Conservation (phyloP, 2,888 invertebrate species). For the Agrochola lychnidis region DNA sequence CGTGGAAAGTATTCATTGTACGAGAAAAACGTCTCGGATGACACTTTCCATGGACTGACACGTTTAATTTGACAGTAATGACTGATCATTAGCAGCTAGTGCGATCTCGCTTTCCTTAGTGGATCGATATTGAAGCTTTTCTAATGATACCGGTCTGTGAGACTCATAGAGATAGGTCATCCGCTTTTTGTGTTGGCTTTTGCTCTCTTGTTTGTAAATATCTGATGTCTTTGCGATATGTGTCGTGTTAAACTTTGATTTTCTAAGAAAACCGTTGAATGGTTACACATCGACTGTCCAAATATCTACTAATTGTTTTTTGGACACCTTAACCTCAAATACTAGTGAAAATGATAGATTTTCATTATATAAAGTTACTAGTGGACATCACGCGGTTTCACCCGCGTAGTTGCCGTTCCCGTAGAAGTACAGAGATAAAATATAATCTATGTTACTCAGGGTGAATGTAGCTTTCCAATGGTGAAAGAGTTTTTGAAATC, state of each 20-base stretch:
- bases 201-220: constrained; percentile 9
- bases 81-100: constrained; percentile 52
- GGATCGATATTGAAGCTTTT: constrained; percentile 59
- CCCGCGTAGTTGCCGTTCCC: too few relatives aligned
- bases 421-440: too few relatives aligned
- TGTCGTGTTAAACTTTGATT: too few relatives aligned
- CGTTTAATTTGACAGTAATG: constrained; percentile 65
- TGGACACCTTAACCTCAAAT: not conserved
- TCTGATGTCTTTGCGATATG: too few relatives aligned
- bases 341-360: not conserved
- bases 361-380: too few relatives aligned
- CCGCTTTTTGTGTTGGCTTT: constrained; percentile 18
- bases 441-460: too few relatives aligned
- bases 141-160: constrained; percentile 46
- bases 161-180: constrained; percentile 37
- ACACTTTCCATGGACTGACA: constrained; percentile 71
- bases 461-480: too few relatives aligned
- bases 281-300: not conserved
- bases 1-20: constrained; percentile 65
- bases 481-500: too few relatives aligned
- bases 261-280: too few relatives aligned
- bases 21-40: constrained; percentile 58
- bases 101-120: constrained; percentile 55
- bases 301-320: not conserved
- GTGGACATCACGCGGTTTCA: too few relatives aligned